These are phyloP conservation scores for Matsumyia berberina DNA, from an alignment of 2,888 invertebrate genomes.

Conservation along the genomic window DNA sequence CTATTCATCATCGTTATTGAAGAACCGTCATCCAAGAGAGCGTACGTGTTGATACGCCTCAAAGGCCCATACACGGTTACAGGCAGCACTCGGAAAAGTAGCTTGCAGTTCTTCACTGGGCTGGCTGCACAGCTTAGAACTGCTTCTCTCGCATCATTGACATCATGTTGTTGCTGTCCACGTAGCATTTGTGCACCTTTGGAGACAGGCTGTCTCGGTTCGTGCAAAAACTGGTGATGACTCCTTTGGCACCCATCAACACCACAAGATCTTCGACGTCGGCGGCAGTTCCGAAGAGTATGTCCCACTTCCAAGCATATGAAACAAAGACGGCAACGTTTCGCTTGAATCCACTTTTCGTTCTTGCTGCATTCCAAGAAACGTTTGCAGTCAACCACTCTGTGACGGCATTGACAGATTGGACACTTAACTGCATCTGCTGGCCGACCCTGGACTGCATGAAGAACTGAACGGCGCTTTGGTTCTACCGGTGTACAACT, in stretches of 20 bases:
- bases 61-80: neutral
- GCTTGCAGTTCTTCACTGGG: neutral
- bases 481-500: no score
- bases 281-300: conserved; percentile 1
- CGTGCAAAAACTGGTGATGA: conserved; percentile 31
- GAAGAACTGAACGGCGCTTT: no score
- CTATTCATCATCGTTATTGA: conserved; percentile 63
- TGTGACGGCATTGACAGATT: conserved; percentile 25
- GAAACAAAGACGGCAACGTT: conserved; percentile 3
- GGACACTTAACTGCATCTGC: conserved; percentile 18
- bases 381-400: conserved; percentile 19
- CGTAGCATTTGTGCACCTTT: no score
- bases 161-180: neutral
- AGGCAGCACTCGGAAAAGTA: conserved; percentile 10
- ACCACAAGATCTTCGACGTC: neutral
- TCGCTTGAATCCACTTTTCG: conserved; percentile 13
- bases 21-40: conserved; percentile 66
- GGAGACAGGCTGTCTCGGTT: neutral
- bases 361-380: conserved; percentile 18
- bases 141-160: conserved; percentile 4
- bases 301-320: neutral
- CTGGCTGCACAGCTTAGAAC: neutral
- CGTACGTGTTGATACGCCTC: conserved; percentile 24
- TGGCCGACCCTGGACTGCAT: no score
- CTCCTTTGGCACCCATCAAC: conserved; percentile 7